phyloP scores from a whole-genome alignment of 30 jellyfish, hydroid and myxozoan genomes.

The Sanderia malayensis region DNA sequence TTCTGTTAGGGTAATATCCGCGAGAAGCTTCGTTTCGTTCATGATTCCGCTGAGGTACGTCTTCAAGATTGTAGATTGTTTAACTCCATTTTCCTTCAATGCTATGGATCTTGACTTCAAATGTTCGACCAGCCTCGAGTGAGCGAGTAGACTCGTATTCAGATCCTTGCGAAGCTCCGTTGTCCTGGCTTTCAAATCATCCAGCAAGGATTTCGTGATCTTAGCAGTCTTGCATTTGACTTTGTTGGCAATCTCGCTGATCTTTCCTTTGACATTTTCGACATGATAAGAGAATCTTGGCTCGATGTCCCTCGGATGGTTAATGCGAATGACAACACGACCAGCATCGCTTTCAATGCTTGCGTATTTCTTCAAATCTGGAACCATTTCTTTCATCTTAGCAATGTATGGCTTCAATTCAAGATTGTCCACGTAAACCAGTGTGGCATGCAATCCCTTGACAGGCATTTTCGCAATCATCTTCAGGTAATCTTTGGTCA shows the following conservation, averaged over 20 bases:
- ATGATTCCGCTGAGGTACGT: not conserved
- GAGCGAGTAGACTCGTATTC: constrained; percentile 52
- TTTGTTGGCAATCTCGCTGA: constrained; percentile 20
- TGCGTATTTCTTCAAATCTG: constrained; percentile 53
- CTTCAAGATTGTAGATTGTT: not conserved
- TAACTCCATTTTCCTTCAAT: not conserved
- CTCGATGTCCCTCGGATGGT: constrained; percentile 54
- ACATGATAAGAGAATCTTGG: constrained; percentile 69
- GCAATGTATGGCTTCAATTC: constrained; percentile 31
- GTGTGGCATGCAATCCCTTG: constrained; percentile 53
- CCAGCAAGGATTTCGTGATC: constrained; percentile 20
- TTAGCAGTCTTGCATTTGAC: constrained; percentile 24
- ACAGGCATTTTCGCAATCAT: constrained; percentile 24
- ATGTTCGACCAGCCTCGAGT: constrained; percentile 34
- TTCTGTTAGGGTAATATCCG: not conserved
- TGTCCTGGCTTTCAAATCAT: constrained; percentile 45
- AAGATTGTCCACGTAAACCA: constrained; percentile 50
- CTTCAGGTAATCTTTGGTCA: constrained; percentile 19
- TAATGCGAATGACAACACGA: constrained; percentile 39
- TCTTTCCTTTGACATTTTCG: constrained; percentile 12
- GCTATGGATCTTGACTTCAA: constrained; percentile 30
- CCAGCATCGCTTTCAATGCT: constrained; percentile 34
- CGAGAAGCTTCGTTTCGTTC: not conserved
- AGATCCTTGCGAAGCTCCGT: constrained; percentile 58
- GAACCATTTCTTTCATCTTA: constrained; percentile 17